A percentile compares a stretch with the other conserved stretches of the same genome.
phyloP scores from a whole-genome alignment of 2,888 invertebrate species.

The Drosophila leonis region DNA sequence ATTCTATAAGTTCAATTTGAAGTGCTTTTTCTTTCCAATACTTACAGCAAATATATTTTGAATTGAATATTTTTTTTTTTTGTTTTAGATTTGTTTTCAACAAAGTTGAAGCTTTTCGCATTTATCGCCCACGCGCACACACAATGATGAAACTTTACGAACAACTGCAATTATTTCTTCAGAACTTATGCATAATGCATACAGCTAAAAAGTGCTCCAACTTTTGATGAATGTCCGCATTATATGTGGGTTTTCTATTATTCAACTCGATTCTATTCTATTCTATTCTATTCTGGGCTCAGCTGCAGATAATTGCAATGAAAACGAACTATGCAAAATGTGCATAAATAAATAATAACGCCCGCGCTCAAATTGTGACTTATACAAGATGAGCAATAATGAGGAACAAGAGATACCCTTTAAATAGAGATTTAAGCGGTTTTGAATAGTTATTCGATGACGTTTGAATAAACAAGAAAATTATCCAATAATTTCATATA shows the following conservation, averaged over 20 bases:
- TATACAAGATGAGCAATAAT: constrained; percentile 3
- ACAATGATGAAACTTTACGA: background rate
- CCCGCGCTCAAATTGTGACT: constrained; percentile 22
- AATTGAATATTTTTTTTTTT: background rate
- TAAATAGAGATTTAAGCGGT: background rate
- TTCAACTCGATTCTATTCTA: constrained; percentile 19
- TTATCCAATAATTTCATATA: too few relatives aligned
- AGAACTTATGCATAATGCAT: constrained; percentile 35
- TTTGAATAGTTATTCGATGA: background rate
- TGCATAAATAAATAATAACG: constrained; percentile 49
- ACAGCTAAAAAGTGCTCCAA: constrained; percentile 12
- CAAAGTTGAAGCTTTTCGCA: constrained; percentile 6
- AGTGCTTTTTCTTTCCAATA: background rate
- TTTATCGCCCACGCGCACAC: background rate
- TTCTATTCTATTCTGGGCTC: constrained; percentile 24
- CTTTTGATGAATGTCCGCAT: constrained; percentile 39
- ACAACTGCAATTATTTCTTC: constrained; percentile 33
- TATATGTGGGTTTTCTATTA: constrained; percentile 28
- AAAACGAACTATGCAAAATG: constrained; percentile 38
- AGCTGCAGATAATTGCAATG: constrained; percentile 48
- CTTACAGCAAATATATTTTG: background rate
- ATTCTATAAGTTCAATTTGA: background rate
- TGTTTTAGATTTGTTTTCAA: background rate
- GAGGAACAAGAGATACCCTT: background rate
- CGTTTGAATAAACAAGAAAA: background rate